Percentiles rank a stretch among this genome's conserved stretches.
Conservation (phyloP, 2,113 vertebrate genomes). For the Catharus fuscescens region DNA sequence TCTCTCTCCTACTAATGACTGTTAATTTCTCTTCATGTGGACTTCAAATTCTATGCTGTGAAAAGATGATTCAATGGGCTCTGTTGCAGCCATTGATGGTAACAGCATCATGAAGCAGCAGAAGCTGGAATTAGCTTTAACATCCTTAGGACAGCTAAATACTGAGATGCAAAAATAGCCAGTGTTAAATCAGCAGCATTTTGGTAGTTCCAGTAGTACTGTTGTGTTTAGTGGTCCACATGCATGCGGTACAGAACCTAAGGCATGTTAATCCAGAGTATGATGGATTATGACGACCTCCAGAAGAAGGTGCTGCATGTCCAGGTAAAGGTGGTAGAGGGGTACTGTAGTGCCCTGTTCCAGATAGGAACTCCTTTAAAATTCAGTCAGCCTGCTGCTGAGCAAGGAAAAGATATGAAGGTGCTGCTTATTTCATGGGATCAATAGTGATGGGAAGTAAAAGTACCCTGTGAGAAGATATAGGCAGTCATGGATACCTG, state of each 20-base stretch:
- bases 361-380: neutral
- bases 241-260: neutral
- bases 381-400: neutral
- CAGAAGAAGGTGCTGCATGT: neutral
- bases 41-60: neutral
- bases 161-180: neutral
- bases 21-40: neutral
- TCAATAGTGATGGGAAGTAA: neutral
- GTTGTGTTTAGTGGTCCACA: neutral
- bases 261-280: neutral
- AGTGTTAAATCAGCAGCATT: neutral
- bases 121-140: neutral
- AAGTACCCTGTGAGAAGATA: neutral
- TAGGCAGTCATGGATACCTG: neutral
- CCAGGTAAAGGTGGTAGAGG: neutral
- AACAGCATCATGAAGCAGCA: neutral
- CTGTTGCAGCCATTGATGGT: neutral
- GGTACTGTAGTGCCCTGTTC: neutral
- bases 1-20: neutral
- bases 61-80: neutral
- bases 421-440: neutral
- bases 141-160: neutral
- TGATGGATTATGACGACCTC: neutral
- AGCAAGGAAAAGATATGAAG: neutral
- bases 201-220: neutral